Base-by-base conservation (phyloP, 1,140 invertebrate species). In the Dendrolimus punctatus region DNA sequence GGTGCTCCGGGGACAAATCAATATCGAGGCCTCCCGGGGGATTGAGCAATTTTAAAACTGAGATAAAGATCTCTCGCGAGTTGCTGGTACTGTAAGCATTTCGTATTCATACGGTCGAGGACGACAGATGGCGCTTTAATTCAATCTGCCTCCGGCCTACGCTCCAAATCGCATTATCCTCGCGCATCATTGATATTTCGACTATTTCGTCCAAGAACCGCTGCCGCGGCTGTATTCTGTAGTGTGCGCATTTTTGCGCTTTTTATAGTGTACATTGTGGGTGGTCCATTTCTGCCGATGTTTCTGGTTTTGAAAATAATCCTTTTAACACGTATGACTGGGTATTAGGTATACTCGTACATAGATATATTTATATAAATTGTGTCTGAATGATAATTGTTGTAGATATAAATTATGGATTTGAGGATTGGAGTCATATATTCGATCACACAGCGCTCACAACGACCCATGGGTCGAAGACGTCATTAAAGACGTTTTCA, bases 141-240 rank as follows among this genome's bases (percentile, higher is more conserved):
- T 77, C 80, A 78, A 85, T 86, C 71, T 63, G 75, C 76, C 80
- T 79, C 75, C 66, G 80, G 78, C 74, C 75, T 76, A 73, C 68
- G 76, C 70, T 76, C 60, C 72, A 85, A 86, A 86, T 86, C 83
- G 64, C 71, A 80, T 86, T 86, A 86, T 62, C 67, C 59, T 86
- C 81, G 76, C 76, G 80, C 80, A 83, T 83, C 83, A 86, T 80
- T 86, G 83, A 84, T 83, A 86, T 86, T 85, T 85, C 73, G 78
- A 77, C 73, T 72, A 77, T 76, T 80, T 67, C 50, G 54, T 49
- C 54, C 53, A 58, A 68, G 63, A 61, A 60, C 60, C 57, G 51
- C 47, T 39, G 51, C 38, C 23, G 50, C 42, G 51, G 47, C 41
- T 44, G 52, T 52, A 49, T 53, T 52, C 42, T 53, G 37, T 51